Base-by-base conservation (phyloP, 2,113 vertebrate genomes). In the Oncorhynchus nerka region DNA sequence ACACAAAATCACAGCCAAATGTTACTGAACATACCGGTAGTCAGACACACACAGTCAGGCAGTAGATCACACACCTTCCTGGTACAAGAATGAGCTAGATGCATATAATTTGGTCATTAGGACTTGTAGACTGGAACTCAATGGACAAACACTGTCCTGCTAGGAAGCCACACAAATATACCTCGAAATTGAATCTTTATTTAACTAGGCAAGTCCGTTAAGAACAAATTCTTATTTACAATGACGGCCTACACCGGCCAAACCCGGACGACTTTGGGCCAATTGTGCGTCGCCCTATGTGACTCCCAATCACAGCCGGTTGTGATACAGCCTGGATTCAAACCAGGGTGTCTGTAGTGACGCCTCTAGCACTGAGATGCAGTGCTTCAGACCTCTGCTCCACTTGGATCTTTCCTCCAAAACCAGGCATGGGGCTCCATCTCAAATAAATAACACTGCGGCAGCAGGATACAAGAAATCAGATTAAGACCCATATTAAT, bases 31-130 rank as follows among this genome's bases (percentile, higher is more conserved):
- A 11, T 9, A 64, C 2, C 2, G 20, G 11, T 22, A 24, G 22
- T 22, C 61, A 64, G 61, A 24, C 22, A 24, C 11, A 39, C 39
- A 39, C 8, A 39, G 30, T n/a, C n/a, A 39, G 30, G 69, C n/a
- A 70, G 51, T 74, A 51, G 77, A 83, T 78, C 81, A 78, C 79
- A 45, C 68, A 82, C 75, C 70, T 78, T 82, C 68, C 86, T 80
- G 77, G 76, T 83, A 62, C 71, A 85, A 39, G 34, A 39, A 89
- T n/a, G n/a, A n/a, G n/a, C n/a, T n/a, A n/a, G n/a, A n/a, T 78
- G 80, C 61, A 70, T 88, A 79, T 79, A 79, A 24, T 24, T 24
- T 24, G 24, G 24, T 24, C 24, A 76, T 83, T 83, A 79, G 24
- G 83, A 84, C 78, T 49, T 64, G 1, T 24, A 64, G 22, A 64